Evolutionary conservation across 1,140 invertebrate species (phyloP).

Genomic region (Orchestia grillus): DNA sequence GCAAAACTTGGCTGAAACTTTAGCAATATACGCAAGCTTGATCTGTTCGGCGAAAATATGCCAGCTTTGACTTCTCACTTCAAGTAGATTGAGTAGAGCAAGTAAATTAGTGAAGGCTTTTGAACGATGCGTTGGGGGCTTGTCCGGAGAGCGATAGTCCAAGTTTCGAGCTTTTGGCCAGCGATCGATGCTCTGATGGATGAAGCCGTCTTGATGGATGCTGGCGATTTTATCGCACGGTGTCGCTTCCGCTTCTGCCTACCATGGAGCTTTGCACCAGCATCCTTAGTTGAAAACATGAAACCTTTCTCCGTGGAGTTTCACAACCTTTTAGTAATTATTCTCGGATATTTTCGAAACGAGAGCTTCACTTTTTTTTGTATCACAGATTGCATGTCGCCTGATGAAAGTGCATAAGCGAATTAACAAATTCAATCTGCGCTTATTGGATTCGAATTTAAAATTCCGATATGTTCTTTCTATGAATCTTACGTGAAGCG

Average conservation of each 20-base stretch:
- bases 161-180: conserved; percentile 47
- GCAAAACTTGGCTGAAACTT: conserved; percentile 27
- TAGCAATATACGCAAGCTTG: conserved; percentile 52
- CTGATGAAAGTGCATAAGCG: background rate
- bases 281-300: background rate
- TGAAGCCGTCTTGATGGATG: conserved; percentile 49
- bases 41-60: conserved; percentile 17
- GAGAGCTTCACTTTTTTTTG: background rate
- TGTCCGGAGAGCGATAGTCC: conserved; percentile 49
- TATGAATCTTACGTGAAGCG: too few species aligned
- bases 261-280: background rate
- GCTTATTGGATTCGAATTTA: background rate
- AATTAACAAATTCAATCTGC: background rate
- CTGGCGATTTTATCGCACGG: conserved; percentile 43
- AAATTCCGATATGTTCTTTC: background rate
- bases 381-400: background rate
- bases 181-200: conserved; percentile 47
- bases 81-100: conserved; percentile 31
- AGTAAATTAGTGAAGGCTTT: conserved; percentile 43
- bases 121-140: conserved; percentile 6
- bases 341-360: background rate
- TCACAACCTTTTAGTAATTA: background rate
- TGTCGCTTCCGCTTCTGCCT: conserved; percentile 46
- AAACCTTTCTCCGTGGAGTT: background rate
- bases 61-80: conserved; percentile 37